Conservation (phyloP, 1,140 invertebrate species). For the Pseudomyrmex gracilis region DNA sequence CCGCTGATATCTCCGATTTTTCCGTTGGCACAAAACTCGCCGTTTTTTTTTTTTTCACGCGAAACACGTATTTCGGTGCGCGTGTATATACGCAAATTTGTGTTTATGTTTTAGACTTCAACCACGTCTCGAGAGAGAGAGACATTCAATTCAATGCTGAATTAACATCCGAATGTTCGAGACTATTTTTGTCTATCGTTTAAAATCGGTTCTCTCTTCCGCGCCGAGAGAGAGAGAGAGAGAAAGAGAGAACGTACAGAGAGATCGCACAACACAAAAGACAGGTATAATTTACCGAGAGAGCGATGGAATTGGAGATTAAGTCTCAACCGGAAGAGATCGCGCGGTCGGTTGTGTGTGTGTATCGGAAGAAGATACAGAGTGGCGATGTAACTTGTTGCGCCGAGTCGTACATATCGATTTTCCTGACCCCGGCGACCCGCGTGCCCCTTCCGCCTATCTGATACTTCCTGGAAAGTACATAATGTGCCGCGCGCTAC, state of each 20-base stretch:
- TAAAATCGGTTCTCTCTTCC: too few relatives aligned
- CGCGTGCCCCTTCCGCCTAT: slow-evolving; percentile 49
- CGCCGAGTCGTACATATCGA: slow-evolving; percentile 34
- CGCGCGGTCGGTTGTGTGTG: neutral
- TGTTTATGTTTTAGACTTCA: too few relatives aligned
- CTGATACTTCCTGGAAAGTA: slow-evolving; percentile 58
- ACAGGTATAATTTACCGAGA: neutral
- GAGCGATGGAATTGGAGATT: slow-evolving; percentile 18
- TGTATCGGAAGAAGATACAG: slow-evolving; percentile 16
- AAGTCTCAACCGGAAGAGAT: slow-evolving; percentile 28
- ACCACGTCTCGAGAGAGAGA: too few relatives aligned
- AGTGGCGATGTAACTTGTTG: slow-evolving; percentile 48
- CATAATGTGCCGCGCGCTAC: slow-evolving; percentile 18
- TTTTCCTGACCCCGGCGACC: slow-evolving; percentile 55
- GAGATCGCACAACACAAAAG: too few relatives aligned
- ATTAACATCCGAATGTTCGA: too few relatives aligned
- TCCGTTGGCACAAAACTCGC: neutral
- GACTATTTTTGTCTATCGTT: too few relatives aligned
- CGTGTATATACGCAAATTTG: too few relatives aligned
- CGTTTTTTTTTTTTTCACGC: neutral
- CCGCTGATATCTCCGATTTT: neutral
- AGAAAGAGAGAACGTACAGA: too few relatives aligned
- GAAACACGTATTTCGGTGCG: too few relatives aligned
- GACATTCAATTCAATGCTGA: too few relatives aligned
- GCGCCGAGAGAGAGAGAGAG: too few relatives aligned